Evolutionary conservation across 1,140 invertebrate genomes (phyloP), one percentile per base, ranked within the genome.

Genomic region (Solenopsis fugax): DNA sequence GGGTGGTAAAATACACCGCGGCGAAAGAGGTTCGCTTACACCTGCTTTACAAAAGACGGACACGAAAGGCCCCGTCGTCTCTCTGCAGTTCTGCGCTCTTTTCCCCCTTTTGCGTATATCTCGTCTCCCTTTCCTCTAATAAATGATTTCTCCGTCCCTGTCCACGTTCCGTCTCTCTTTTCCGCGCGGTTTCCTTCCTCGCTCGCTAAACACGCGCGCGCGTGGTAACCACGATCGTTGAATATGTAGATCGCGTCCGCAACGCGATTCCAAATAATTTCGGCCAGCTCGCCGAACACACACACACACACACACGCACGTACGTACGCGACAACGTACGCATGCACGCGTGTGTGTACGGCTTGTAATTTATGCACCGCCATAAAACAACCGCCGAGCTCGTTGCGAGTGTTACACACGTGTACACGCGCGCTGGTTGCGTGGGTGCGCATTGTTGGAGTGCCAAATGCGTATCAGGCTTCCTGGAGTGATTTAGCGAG

Each of bases 41-140:
- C 94, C 94, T 94, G 94, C 93, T 93, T 93, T 89, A 85, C 87
- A 77, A 81, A 86, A 90, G 62, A 62, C 72, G 86, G 78, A 88
- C 73, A 89, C 85, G 88, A 80, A 89, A 85, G 86, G 86, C 54
- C 24, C 29, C 80, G 34, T 52, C 41, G 50, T 56, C 50, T 34
- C 50, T 34, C 50, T 48, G 21, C 45, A 29, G 29, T 29, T 41
- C 58, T 13, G 9, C 24, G 24, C 41, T 75, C 45, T 64, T 24
- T 62, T 13, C 64, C 29, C 34, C 48, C 67, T 48, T 52, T 21
- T 41, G n/a, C 50, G n/a, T n/a, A 13, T n/a, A 24, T 71, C 24
- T 67, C 48, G 29, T 24, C 48, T 52, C 21, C 21, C n/a, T 64
- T 69, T 48, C 45, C 52, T 24, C 41, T 60, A 60, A 86, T 50